Percentiles rank a stretch among this genome's conserved stretches.
phyloP scores from a whole-genome alignment of 2,113 vertebrate species.

The Gallinago undulata region DNA sequence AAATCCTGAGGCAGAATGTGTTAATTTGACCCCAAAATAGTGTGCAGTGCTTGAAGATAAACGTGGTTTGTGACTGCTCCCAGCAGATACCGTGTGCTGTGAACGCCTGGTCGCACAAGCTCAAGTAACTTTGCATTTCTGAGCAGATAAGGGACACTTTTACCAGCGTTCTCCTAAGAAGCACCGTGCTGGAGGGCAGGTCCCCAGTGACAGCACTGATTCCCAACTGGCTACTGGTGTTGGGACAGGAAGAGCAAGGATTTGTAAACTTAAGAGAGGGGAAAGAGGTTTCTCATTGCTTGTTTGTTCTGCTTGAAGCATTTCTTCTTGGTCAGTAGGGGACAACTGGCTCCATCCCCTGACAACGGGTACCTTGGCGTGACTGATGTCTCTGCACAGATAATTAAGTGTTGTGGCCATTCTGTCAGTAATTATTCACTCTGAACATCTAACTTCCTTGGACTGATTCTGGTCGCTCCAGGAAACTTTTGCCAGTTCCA shows the following conservation, averaged over 20 bases:
- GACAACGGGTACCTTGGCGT: no score
- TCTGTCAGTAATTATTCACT: not conserved
- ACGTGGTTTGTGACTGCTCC: not conserved
- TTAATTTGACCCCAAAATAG: not conserved
- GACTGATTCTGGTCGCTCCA: not conserved
- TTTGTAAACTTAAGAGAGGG: not conserved
- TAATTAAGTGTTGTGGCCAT: not conserved
- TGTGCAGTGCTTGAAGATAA: not conserved
- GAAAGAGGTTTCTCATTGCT: not conserved
- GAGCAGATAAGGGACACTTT: no score
- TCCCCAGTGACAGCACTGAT: not conserved
- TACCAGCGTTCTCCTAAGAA: not conserved
- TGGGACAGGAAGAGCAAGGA: not conserved
- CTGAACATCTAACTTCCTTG: not conserved
- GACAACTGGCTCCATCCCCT: not conserved
- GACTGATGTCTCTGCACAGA: not conserved
- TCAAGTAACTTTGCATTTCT: not conserved
- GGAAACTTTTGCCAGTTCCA: not conserved
- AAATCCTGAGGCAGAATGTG: not conserved
- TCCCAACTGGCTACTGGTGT: not conserved
- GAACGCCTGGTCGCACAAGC: not conserved
- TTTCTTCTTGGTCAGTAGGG: not conserved
- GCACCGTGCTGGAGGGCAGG: accelerated
- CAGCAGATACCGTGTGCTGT: accelerated
- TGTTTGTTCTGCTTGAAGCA: not conserved